phyloP scores from a whole-genome alignment of 1,140 invertebrate species.

The Anastrepha ludens region DNA sequence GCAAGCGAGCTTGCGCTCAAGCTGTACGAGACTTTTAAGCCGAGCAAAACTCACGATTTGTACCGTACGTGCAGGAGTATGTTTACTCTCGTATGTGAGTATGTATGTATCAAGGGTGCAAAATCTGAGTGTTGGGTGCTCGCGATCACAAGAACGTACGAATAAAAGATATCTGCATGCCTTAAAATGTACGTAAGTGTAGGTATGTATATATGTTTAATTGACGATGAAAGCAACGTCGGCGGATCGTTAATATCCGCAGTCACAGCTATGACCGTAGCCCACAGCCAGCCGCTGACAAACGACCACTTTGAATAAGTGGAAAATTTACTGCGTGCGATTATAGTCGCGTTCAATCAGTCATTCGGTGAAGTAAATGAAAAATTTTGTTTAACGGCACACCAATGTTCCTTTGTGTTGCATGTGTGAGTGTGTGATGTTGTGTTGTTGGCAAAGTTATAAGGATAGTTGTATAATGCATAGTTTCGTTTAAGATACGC shows the following conservation, averaged over 20 bases:
- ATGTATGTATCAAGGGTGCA: not conserved
- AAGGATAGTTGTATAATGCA: slow-evolving; percentile 38
- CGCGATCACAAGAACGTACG: not conserved
- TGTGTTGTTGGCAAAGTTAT: not conserved
- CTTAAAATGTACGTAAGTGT: not conserved
- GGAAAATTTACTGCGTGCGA: slow-evolving; percentile 44
- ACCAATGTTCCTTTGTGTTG: slow-evolving; percentile 29
- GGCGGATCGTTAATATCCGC: not conserved
- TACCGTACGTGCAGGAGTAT: not conserved
- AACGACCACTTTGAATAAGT: slow-evolving; percentile 41
- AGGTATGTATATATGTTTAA: not conserved
- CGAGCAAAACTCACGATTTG: not conserved
- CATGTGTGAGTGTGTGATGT: slow-evolving; percentile 23
- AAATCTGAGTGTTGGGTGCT: slow-evolving; percentile 27
- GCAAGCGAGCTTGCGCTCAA: not conserved
- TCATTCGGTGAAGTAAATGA: slow-evolving; percentile 37
- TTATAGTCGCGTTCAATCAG: slow-evolving; percentile 48
- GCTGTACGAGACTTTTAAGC: not conserved
- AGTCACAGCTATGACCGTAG: not conserved
- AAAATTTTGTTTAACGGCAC: not conserved
- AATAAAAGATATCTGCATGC: not conserved
- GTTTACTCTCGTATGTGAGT: not conserved
- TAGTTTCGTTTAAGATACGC: too few relatives aligned
- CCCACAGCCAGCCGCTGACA: not conserved
- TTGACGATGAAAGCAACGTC: slow-evolving; percentile 12